Evolutionary conservation across 2,888 invertebrate species (phyloP), one percentile per base, ranked within the genome.

Genomic region (Pseudococcus viburni): DNA sequence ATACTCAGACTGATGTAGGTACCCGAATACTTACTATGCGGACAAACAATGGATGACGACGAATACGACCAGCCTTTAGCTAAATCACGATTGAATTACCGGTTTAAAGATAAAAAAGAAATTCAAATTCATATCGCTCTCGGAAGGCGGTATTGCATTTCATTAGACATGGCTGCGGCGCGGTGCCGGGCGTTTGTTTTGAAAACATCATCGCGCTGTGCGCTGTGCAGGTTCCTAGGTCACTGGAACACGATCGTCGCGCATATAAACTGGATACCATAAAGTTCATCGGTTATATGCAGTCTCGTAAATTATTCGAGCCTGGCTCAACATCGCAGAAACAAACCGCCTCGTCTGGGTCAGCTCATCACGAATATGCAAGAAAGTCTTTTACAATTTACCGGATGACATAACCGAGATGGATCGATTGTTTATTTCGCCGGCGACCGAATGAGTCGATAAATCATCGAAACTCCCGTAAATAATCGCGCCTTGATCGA

Each of bases 31-130:
- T 33, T 11, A 33, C 26, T 33, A 22, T 19, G 9, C 12, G 19
- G 59, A 5, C 17, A 64, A 64, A 73, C 73, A 73, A 73, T 73
- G 17, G 73, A 42, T 42, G 42, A 42, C 4, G 39, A 39, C 42
- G 42, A 42, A 42, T 6, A 42, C 42, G 42, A 39, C 73, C 15
- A 33, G 33, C 73, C 73, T 33, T 33, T 73, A 33, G 73, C 73
- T 73, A 73, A 73, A 73, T 73, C 73, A 73, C 73, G 73, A 73
- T 33, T 73, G 73, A 73, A 73, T 73, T 73, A 73, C 73, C 73
- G 33, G 73, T 73, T 73, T 68, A 4, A 12, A 26, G 19, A 73
- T 73, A 33, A 33, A 73, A 73, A 73, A 73, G 73, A 73, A 73
- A 73, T 73, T 73, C 73, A 73, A 73, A 73, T 73, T 33, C 73